Base-by-base conservation (phyloP, 2,797 vertebrate genomes). In the Poecilia velifera region DNA sequence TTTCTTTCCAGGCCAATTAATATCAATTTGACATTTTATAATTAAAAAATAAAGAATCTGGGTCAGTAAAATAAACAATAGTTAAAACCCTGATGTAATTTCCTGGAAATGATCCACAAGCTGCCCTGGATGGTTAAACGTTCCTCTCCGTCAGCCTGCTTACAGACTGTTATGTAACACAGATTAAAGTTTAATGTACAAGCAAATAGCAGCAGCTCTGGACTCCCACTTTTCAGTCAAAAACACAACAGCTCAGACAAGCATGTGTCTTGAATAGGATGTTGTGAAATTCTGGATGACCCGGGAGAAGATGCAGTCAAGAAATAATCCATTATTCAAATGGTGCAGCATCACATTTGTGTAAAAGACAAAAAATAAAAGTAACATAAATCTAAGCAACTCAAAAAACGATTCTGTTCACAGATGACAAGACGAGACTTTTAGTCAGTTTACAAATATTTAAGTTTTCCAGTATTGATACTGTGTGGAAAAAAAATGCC, bases 81-180 rank as follows among this genome's bases (percentile, higher is more conserved):
- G 80, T 80, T 87, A 59, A 59, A 1, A 34, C 47, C 45, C 47
- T 55, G 28, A 59, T 82, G 64, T 72, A 31, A 81, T 81, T 82
- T 79, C 64, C 39, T 3, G 41, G 47, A 78, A 79, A 62, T 64
- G 1, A 81, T 73, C 46, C 72, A 70, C 43, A 16, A 25, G 8
- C 25, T 36, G 77, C 47, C 45, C 10, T 45, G n/a, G 22, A 70
- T 51, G 72, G 74, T 53, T 53, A 68, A 16, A 64, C 57, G 14
- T 4, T 14, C 28, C n/a, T 18, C 39, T 10, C 80, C 6, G 47
- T 79, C 73, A 77, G 22, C 43, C 71, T 77, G 51, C 59, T 49
- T 39, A 72, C 41, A 13, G 0, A 18, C 47, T 47, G 14, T 34
- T 72, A 74, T 39, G 36, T 4, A 72, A 39, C 43, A 39, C 39